A percentile compares a stretch with the other conserved stretches of the same genome.
These are phyloP conservation scores for Ginglymostoma cirratum DNA, from an alignment of 2,113 vertebrate genomes.

Conservation along the genomic window DNA sequence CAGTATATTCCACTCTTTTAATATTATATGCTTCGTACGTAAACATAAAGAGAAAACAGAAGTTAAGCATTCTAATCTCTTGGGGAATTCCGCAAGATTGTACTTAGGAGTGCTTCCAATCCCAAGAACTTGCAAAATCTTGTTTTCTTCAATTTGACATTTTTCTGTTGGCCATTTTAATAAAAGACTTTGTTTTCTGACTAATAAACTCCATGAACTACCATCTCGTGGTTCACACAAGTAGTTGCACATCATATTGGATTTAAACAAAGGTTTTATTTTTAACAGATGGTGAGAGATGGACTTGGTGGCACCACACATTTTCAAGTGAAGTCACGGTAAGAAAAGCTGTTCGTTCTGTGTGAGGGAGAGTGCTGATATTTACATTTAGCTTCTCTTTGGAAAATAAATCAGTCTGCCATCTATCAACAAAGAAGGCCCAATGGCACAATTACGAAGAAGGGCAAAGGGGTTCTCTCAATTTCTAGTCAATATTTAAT, in stretches of 20 bases:
- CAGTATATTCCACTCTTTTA: neutral
- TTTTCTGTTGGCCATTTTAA: neutral
- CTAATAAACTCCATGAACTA: neutral
- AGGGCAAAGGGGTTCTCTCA: neutral
- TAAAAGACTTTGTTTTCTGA: neutral
- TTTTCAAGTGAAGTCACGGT: constrained; percentile 49
- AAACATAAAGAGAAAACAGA: neutral
- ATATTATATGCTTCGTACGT: neutral
- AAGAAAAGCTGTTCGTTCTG: constrained; percentile 43
- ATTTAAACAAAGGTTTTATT: neutral
- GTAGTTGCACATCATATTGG: neutral
- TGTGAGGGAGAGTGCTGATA: neutral
- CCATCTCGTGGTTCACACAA: neutral
- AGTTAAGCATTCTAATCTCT: neutral
- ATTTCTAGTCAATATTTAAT: neutral
- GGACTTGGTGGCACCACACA: constrained; percentile 48
- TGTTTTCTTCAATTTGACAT: neutral
- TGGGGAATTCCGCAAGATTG: neutral
- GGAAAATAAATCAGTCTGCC: no score
- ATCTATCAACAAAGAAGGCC: neutral
- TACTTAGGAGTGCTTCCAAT: neutral
- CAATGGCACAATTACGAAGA: neutral
- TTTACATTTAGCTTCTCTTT: no score
- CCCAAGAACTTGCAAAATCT: neutral
- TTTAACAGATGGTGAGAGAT: constrained; percentile 47